phyloP scores from a whole-genome alignment of 1,140 invertebrate genomes.

The Camponotus vicinus region DNA sequence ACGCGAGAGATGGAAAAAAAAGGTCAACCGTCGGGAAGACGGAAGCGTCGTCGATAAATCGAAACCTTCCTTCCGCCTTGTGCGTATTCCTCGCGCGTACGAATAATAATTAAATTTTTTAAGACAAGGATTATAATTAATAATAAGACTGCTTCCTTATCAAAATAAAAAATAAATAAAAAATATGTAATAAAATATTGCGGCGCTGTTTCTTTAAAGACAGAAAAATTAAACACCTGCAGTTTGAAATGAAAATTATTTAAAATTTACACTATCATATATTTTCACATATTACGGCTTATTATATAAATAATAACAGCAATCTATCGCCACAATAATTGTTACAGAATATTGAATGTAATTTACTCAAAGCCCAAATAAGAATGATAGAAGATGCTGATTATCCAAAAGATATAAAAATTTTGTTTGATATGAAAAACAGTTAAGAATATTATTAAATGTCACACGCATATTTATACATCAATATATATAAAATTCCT shows the following conservation, averaged over 20 bases:
- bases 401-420: neutral
- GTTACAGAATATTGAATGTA: neutral
- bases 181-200: neutral
- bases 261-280: neutral
- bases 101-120: neutral
- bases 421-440: neutral
- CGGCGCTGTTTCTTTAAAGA: neutral
- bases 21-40: constrained; percentile 27
- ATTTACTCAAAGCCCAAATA: neutral
- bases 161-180: neutral
- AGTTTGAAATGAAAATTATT: neutral
- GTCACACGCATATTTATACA: neutral
- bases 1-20: neutral
- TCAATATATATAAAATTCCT: neutral
- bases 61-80: neutral
- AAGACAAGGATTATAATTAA: neutral
- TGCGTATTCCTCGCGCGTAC: neutral
- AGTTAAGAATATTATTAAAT: neutral
- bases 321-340: neutral
- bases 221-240: neutral
- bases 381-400: neutral
- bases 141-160: neutral
- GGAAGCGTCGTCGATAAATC: neutral
- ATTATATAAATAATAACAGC: no score
- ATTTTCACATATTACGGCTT: neutral